These are phyloP conservation scores for Tineola bisselliella DNA, from an alignment of 2,888 invertebrate species.

Conservation along the genomic window DNA sequence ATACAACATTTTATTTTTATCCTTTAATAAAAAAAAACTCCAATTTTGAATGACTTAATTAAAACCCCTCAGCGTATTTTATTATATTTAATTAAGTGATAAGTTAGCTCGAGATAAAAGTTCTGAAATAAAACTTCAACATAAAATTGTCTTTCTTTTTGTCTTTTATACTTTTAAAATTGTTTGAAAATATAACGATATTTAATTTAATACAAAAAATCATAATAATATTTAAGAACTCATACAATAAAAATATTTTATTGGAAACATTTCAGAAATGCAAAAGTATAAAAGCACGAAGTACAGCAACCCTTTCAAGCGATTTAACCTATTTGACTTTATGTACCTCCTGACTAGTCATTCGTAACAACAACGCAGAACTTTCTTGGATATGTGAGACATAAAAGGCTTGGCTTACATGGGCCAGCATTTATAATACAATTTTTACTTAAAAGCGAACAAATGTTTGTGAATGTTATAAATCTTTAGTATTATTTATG, in stretches of 20 bases:
- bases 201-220: too few species aligned
- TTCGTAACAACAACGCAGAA: not conserved
- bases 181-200: too few species aligned
- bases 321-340: constrained; percentile 8
- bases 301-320: not conserved
- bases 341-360: not conserved
- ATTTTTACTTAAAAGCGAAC: too few species aligned
- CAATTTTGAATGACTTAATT: constrained; percentile 15
- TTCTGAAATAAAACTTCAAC: not conserved
- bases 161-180: too few species aligned
- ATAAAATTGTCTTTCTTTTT: not conserved
- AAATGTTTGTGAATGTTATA: too few species aligned
- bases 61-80: constrained; percentile 20
- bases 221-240: too few species aligned
- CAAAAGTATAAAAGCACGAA: not conserved
- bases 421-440: too few species aligned
- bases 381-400: constrained; percentile 1
- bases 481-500: too few species aligned
- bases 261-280: not conserved
- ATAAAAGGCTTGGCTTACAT: too few species aligned
- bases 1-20: not conserved
- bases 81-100: constrained; percentile 22
- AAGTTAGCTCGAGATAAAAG: constrained; percentile 17
- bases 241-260: too few species aligned
- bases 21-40: not conserved